Percentiles rank a stretch among this genome's conserved stretches.
These are phyloP conservation scores for Cynodonichthys magdalenae DNA, from an alignment of 2,797 vertebrate genomes.

Conservation along the genomic window DNA sequence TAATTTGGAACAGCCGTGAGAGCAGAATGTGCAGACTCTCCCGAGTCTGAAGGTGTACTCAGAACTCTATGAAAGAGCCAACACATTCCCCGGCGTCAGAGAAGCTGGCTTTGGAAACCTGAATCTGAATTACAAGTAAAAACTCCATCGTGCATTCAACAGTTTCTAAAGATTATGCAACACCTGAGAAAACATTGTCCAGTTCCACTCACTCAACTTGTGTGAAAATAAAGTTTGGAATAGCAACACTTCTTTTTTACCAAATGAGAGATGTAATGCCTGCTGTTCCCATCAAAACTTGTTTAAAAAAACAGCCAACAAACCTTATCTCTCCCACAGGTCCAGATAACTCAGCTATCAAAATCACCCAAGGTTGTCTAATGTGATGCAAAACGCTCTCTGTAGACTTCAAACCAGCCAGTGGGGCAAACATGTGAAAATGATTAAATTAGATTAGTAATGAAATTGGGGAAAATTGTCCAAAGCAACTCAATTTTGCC, in stretches of 20 bases:
- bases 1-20: slow-evolving; percentile 32
- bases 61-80: slow-evolving; percentile 28
- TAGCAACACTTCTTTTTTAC: slow-evolving; percentile 1
- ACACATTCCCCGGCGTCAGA: slow-evolving; percentile 15
- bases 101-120: slow-evolving; percentile 23
- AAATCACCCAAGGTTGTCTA: background rate
- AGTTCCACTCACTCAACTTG: slow-evolving; percentile 15
- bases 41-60: slow-evolving; percentile 24
- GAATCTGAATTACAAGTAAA: slow-evolving; percentile 40
- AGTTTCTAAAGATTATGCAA: slow-evolving; percentile 39
- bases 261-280: slow-evolving; percentile 9
- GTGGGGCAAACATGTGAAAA: slow-evolving; percentile 3
- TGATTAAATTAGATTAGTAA: slow-evolving; percentile 35
- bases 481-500: slow-evolving; percentile 25
- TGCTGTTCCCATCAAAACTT: background rate
- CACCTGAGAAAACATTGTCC: slow-evolving; percentile 22
- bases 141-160: slow-evolving; percentile 33
- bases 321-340: background rate
- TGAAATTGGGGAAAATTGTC: slow-evolving; percentile 23
- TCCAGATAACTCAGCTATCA: slow-evolving; percentile 22
- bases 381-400: slow-evolving; percentile 5
- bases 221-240: slow-evolving; percentile 5
- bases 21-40: slow-evolving; percentile 38
- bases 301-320: slow-evolving; percentile 5
- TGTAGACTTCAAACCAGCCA: slow-evolving; percentile 25